Percentiles rank a stretch among this genome's conserved stretches.
Conservation (phyloP, 2,888 invertebrate species). For the Eristalis pertinax region DNA sequence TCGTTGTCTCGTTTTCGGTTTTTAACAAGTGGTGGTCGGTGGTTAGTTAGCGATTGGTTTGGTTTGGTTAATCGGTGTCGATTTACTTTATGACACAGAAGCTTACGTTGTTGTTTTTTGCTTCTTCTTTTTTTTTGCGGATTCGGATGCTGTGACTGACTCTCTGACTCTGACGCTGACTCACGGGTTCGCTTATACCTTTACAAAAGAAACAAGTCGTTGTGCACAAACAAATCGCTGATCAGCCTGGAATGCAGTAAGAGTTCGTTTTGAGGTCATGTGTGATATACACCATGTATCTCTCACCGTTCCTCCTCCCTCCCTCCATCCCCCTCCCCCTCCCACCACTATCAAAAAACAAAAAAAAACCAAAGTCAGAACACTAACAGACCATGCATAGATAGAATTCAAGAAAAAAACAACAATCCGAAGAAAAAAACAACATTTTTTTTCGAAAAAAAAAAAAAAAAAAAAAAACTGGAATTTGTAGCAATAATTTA, state of each 20-base stretch:
- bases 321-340: too few relatives aligned
- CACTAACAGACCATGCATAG: constrained; percentile 9
- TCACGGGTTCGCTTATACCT: neutral
- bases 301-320: too few relatives aligned
- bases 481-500: constrained; percentile 59
- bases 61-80: too few relatives aligned
- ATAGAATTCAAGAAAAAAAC: constrained; percentile 51
- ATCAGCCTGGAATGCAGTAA: too few relatives aligned
- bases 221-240: neutral
- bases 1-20: constrained; percentile 3
- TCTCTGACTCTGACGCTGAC: neutral
- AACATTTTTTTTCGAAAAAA: neutral
- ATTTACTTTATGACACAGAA: neutral
- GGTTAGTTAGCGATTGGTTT: neutral
- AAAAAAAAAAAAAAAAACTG: constrained; percentile 31
- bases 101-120: too few relatives aligned
- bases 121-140: too few relatives aligned
- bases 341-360: neutral
- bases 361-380: neutral
- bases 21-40: constrained; percentile 30
- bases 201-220: too few relatives aligned
- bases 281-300: neutral
- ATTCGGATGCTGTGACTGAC: too few relatives aligned
- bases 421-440: constrained; percentile 6
- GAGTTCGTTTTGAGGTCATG: neutral